Conservation (phyloP, 2,113 vertebrate species). For the Chelonoidis abingdonii region DNA sequence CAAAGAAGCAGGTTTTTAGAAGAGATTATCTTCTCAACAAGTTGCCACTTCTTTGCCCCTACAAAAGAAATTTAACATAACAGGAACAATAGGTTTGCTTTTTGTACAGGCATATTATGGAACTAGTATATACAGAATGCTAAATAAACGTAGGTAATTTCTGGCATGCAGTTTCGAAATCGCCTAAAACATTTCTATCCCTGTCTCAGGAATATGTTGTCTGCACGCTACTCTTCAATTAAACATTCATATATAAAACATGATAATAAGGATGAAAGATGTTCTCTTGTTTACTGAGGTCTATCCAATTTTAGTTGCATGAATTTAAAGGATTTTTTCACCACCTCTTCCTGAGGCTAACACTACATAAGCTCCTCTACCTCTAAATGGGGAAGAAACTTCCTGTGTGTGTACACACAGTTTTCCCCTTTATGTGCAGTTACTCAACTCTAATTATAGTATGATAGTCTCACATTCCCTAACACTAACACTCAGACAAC, state of each 20-base stretch:
- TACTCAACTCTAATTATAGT: not conserved
- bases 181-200: constrained; percentile 1
- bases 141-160: constrained; percentile 33
- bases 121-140: not conserved
- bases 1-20: constrained; percentile 12
- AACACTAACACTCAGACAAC: not conserved
- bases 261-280: not conserved
- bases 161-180: constrained; percentile 29
- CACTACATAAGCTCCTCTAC: fast-evolving
- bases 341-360: fast-evolving
- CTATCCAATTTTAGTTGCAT: fast-evolving
- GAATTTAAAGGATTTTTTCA: not conserved
- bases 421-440: fast-evolving
- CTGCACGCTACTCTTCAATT: not conserved
- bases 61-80: not conserved
- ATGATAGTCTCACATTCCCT: fast-evolving
- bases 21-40: not conserved
- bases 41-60: not conserved
- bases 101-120: constrained; percentile 33
- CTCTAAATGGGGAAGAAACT: not conserved
- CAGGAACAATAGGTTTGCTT: constrained; percentile 12
- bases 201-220: not conserved
- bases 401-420: fast-evolving
- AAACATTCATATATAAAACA: fast-evolving
- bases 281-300: not conserved